Evolutionary conservation across 2,113 vertebrate genomes (phyloP).

Genomic region (Carassius carassius): DNA sequence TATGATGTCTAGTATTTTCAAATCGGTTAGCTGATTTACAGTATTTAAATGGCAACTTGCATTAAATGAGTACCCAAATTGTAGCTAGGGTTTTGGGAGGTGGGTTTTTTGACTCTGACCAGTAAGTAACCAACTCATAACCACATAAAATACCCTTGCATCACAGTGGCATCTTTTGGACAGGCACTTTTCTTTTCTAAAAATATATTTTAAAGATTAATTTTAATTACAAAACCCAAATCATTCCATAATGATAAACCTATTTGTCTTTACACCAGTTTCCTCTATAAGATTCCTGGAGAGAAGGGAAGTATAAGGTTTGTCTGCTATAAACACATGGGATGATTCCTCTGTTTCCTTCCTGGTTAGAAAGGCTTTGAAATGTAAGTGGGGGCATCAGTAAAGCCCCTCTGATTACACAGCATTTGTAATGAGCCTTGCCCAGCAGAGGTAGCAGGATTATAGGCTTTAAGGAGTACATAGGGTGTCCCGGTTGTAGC

Average conservation of each 20-base stretch:
- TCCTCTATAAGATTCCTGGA: slow-evolving; percentile 23
- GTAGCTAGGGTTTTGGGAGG: not conserved
- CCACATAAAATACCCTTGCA: not conserved
- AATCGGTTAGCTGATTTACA: not conserved
- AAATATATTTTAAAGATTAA: not conserved
- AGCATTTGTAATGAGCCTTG: slow-evolving; percentile 39
- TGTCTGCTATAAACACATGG: slow-evolving; percentile 40
- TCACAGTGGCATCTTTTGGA: not conserved
- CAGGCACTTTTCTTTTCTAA: not conserved
- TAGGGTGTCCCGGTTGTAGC: not conserved
- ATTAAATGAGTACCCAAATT: not conserved
- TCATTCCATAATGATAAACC: not conserved
- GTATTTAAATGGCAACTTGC: not conserved
- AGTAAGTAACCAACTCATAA: not conserved
- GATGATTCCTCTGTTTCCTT: slow-evolving; percentile 44
- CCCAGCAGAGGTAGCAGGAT: slow-evolving; percentile 17
- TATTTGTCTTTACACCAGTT: not conserved
- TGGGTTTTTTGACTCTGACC: not conserved
- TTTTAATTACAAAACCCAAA: not conserved
- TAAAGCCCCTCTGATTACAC: slow-evolving; percentile 46
- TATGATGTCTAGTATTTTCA: not conserved
- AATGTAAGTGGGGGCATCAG: slow-evolving; percentile 14
- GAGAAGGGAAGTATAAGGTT: not conserved
- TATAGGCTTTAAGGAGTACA: slow-evolving; percentile 36
- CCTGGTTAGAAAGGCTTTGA: slow-evolving; percentile 39